Evolutionary conservation across 2,113 vertebrate genomes (phyloP), one percentile per base, ranked within the genome.

Genomic region (Leuciscus idus): DNA sequence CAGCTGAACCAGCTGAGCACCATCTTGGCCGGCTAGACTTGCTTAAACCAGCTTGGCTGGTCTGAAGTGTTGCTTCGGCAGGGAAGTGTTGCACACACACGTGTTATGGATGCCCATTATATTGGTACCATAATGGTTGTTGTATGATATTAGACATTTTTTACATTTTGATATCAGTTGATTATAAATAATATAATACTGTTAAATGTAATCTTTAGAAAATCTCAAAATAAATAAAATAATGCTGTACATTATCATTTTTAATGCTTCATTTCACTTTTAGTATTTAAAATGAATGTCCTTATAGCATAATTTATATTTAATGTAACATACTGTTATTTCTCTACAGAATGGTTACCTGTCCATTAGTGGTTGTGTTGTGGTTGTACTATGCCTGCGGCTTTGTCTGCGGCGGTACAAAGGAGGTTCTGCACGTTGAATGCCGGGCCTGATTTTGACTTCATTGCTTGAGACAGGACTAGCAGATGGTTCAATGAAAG

Each of bases 371-470:
- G 86, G 86, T 50, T 85, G 80, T 48, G 46, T 28, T 15, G 48
- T 64, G 28, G 48, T 48, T n/a, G 50, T 57, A 59, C 85, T 86
- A 52, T 87, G 88, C 19, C 89, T 86, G 57, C 77, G 57, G n/a
- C 80, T 88, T 79, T 85, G 86, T 36, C 85, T 85, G 11, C 86
- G 81, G 8, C 79, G 21, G 78, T 61, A 82, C 30, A 80, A 66
- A 1, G 62, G 76, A 1, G 85, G 82, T 46, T 85, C 87, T 26
- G 82, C 77, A 19, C 85, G 83, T 30, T 86, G 84, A 55, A 88
- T 52, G 57, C 86, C 19, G 9, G 81, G 50, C 4, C 68, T 84
- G 26, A 68, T 12, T 52, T 15, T 64, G 4, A 17, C 73, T 64
- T 61, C 55, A 11, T 15, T 72, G 17, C 57, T 30, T 26, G 59